Conservation (phyloP, 2,888 invertebrate genomes). For the Atethmia centrago region DNA sequence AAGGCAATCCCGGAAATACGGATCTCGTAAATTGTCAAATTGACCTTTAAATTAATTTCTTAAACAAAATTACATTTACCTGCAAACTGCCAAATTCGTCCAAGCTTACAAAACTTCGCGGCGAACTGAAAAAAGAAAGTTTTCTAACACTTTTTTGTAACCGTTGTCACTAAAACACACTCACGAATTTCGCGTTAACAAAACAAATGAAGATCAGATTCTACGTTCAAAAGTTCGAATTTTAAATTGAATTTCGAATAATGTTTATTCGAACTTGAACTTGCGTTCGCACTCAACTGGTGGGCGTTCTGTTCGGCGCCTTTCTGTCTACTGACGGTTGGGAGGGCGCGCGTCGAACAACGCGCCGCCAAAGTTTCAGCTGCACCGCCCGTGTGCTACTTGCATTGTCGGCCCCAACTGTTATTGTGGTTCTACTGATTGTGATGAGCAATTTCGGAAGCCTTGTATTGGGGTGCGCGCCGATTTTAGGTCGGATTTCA, state of each 20-base stretch:
- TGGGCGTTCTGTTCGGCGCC: constrained; percentile 78
- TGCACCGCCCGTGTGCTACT: constrained; percentile 57
- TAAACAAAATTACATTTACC: constrained; percentile 55
- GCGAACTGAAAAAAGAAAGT: constrained; percentile 55
- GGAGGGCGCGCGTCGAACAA: constrained; percentile 64
- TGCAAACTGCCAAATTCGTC: constrained; percentile 38
- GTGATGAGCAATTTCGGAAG: constrained; percentile 44
- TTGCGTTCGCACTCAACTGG: constrained; percentile 75
- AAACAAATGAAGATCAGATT: constrained; percentile 3
- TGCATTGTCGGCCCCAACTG: constrained; percentile 54
- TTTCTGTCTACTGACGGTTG: constrained; percentile 76
- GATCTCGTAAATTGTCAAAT: neutral
- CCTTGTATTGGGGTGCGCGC: constrained; percentile 14
- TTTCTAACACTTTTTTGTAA: constrained; percentile 27
- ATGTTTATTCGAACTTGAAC: constrained; percentile 75
- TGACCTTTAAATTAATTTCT: constrained; percentile 3
- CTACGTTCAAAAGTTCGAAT: constrained; percentile 16
- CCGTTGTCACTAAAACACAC: constrained; percentile 55
- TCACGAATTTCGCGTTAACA: constrained; percentile 31
- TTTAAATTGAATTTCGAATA: constrained; percentile 60
- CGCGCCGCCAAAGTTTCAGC: constrained; percentile 55
- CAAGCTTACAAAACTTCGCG: constrained; percentile 58
- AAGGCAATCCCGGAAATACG: neutral
- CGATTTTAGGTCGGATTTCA: constrained; percentile 31
- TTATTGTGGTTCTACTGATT: constrained; percentile 38